Evolutionary conservation across 2,888 invertebrate genomes (phyloP).

Genomic region (Apeira syringaria): DNA sequence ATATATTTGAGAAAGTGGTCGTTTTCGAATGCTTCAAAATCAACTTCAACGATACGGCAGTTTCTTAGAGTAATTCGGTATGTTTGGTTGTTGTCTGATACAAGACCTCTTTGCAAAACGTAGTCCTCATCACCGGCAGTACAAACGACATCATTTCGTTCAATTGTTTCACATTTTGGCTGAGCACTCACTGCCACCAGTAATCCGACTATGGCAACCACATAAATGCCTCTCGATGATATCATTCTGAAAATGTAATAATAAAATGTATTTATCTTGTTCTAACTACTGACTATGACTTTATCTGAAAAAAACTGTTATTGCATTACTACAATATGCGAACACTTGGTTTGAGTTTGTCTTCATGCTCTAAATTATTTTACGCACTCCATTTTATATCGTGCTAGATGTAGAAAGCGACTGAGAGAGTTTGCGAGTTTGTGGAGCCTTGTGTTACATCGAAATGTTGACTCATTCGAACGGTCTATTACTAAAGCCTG

Average conservation of each 20-base stretch:
- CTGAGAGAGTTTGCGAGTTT: no score
- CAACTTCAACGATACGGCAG: slow-evolving; percentile 43
- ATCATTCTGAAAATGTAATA: slow-evolving; percentile 10
- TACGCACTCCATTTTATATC: no score
- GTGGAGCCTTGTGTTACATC: no score
- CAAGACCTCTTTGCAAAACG: slow-evolving; percentile 37
- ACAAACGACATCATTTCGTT: slow-evolving; percentile 37
- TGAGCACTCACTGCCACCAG: slow-evolving; percentile 1
- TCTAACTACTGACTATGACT: no score
- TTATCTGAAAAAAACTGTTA: no score
- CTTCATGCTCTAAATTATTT: no score
- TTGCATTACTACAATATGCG: no score
- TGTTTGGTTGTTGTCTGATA: slow-evolving; percentile 42
- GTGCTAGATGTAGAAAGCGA: no score
- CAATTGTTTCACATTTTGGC: slow-evolving; percentile 32
- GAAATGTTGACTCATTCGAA: no score
- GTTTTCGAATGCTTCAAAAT: slow-evolving; percentile 46
- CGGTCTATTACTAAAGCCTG: no score
- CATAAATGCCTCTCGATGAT: not conserved
- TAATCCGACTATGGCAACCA: not conserved
- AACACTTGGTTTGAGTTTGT: no score
- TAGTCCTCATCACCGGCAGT: slow-evolving; percentile 32
- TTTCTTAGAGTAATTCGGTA: slow-evolving; percentile 38
- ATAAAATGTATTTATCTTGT: no score
- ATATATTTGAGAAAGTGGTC: slow-evolving; percentile 45